Percentiles rank a stretch among this genome's conserved stretches.
These are phyloP conservation scores for Neolamprologus longior DNA, from an alignment of 2,113 vertebrate genomes.

Conservation along the genomic window DNA sequence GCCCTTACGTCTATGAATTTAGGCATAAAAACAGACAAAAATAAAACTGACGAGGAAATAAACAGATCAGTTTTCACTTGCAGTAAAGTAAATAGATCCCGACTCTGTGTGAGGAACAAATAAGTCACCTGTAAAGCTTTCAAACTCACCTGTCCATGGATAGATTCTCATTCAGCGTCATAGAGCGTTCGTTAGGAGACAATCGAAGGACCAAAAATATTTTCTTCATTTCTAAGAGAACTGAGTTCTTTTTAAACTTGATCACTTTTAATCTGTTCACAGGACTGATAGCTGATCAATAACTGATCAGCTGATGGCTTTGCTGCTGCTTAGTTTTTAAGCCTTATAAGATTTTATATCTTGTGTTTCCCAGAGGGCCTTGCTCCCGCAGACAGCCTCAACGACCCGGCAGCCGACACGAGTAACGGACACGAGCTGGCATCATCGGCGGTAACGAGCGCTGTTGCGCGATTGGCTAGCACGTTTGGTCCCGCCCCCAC, in stretches of 20 bases:
- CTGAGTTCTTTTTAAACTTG: not conserved
- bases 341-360: not conserved
- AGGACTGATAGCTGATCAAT: not conserved
- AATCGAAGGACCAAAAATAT: not conserved
- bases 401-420: conserved; percentile 74
- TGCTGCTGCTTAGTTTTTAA: not conserved
- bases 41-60: not conserved
- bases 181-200: not conserved
- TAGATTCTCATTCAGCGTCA: not conserved
- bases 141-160: not conserved
- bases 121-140: not conserved
- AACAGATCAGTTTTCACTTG: not conserved
- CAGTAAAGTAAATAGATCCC: rapidly evolving
- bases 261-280: not conserved
- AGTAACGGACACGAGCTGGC: conserved; percentile 75
- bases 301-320: not conserved
- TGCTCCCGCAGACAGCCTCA: conserved; percentile 83
- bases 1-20: rapidly evolving
- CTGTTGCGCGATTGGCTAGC: conserved; percentile 67
- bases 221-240: not conserved
- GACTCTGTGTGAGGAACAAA: not conserved
- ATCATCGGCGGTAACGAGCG: conserved; percentile 64
- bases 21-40: not conserved
- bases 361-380: conserved; percentile 68
- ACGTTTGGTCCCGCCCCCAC: conserved; percentile 65